A percentile compares a stretch with the other conserved stretches of the same genome.
phyloP scores from a whole-genome alignment of 2,888 invertebrate genomes.

The Dasysyrphus tricinctus region DNA sequence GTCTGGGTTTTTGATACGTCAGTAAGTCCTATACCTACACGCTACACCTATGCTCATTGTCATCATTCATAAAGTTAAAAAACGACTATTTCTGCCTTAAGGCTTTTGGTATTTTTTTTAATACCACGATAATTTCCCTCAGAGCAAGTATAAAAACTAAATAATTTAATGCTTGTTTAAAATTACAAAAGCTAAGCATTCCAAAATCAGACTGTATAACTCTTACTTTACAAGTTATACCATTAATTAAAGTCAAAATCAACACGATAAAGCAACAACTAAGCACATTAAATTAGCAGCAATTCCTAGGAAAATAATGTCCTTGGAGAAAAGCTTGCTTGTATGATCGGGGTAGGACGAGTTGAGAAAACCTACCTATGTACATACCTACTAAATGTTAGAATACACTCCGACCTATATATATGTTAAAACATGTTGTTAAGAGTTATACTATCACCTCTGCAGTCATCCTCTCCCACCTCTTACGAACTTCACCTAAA shows the following conservation, averaged over 20 bases:
- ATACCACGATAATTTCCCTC: neutral
- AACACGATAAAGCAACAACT: constrained; percentile 19
- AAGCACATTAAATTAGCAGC: constrained; percentile 45
- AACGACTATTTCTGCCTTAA: too few relatives aligned
- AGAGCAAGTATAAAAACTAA: neutral
- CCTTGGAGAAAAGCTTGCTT: constrained; percentile 7
- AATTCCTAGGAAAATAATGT: constrained; percentile 51
- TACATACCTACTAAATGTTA: neutral
- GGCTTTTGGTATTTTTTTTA: too few relatives aligned
- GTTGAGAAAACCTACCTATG: too few relatives aligned
- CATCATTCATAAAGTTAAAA: too few relatives aligned
- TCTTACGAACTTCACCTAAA: constrained; percentile 24
- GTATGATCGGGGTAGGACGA: neutral
- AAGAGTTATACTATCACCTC: constrained; percentile 51
- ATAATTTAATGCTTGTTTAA: neutral
- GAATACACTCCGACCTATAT: neutral
- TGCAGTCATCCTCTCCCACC: constrained; percentile 24
- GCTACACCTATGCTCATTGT: too few relatives aligned
- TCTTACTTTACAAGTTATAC: constrained; percentile 6
- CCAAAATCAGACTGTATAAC: constrained; percentile 11
- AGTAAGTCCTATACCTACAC: too few relatives aligned
- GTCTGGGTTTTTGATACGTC: too few relatives aligned
- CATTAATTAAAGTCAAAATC: constrained; percentile 29
- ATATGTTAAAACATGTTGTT: constrained; percentile 50
- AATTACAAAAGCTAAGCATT: constrained; percentile 12